These are phyloP conservation scores for Catocala sponsa DNA, from an alignment of 2,888 invertebrate species.

Conservation along the genomic window DNA sequence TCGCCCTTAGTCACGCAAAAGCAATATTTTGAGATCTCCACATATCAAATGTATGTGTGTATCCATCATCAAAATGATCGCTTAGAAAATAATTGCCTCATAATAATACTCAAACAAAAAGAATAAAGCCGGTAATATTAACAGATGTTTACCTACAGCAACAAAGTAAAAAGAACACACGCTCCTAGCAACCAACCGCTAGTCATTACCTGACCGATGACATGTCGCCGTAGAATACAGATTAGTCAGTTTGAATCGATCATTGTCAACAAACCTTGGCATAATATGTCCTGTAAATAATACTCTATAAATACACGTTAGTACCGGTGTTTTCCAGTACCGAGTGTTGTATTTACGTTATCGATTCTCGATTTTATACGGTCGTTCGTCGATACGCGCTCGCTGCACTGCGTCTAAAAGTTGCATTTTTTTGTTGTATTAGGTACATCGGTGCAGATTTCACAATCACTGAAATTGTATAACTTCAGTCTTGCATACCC, in stretches of 20 bases:
- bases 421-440: too few species aligned
- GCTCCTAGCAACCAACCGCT: neutral
- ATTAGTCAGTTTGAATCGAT: slow-evolving; percentile 43
- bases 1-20: too few species aligned
- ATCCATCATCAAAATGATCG: neutral
- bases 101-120: too few species aligned
- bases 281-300: slow-evolving; percentile 36
- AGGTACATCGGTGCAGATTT: too few species aligned
- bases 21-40: too few species aligned
- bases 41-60: too few species aligned
- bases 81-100: neutral
- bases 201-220: slow-evolving; percentile 36
- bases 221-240: slow-evolving; percentile 42
- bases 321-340: neutral
- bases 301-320: slow-evolving; percentile 31
- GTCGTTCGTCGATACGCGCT: neutral
- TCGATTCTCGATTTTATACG: slow-evolving; percentile 15
- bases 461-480: too few species aligned
- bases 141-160: too few species aligned
- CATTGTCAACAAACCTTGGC: slow-evolving; percentile 46
- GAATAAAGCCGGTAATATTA: too few species aligned
- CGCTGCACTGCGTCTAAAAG: too few species aligned
- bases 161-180: too few species aligned
- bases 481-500: too few species aligned
- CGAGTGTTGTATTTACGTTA: slow-evolving; percentile 27